These are phyloP conservation scores for Bombus fervidus DNA, from an alignment of 1,140 invertebrate species.

Conservation along the genomic window DNA sequence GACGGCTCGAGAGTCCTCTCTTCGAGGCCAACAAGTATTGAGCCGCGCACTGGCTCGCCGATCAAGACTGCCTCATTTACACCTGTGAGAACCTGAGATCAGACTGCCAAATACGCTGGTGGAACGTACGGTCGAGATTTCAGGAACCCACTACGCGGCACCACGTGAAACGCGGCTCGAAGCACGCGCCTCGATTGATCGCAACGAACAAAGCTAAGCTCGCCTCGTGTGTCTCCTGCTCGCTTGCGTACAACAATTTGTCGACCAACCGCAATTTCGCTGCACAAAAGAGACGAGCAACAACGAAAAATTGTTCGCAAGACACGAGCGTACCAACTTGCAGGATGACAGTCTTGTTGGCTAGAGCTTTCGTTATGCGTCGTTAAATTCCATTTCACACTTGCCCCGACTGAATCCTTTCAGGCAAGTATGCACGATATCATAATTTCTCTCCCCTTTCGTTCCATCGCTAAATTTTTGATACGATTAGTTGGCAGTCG, in stretches of 20 bases:
- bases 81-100: slow-evolving; percentile 65
- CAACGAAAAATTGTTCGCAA: slow-evolving; percentile 23
- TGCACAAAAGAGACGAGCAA: slow-evolving; percentile 1
- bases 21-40: slow-evolving; percentile 78
- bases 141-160: slow-evolving; percentile 64
- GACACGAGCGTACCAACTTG: neutral
- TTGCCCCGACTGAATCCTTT: slow-evolving; percentile 67
- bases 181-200: slow-evolving; percentile 64
- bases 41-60: slow-evolving; percentile 74
- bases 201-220: slow-evolving; percentile 57
- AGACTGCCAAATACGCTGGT: slow-evolving; percentile 67
- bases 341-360: slow-evolving; percentile 38
- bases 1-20: slow-evolving; percentile 74
- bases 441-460: slow-evolving; percentile 40
- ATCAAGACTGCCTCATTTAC: slow-evolving; percentile 81
- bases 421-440: slow-evolving; percentile 65
- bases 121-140: slow-evolving; percentile 71
- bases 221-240: slow-evolving; percentile 46
- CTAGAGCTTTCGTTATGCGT: slow-evolving; percentile 58
- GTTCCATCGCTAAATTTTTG: slow-evolving; percentile 32
- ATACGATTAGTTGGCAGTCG: slow-evolving; percentile 15
- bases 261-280: neutral
- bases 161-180: slow-evolving; percentile 59
- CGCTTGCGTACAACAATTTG: slow-evolving; percentile 4
- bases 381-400: slow-evolving; percentile 65